Conservation (phyloP, 2,797 vertebrate genomes). For the Eulemur coronatus region DNA sequence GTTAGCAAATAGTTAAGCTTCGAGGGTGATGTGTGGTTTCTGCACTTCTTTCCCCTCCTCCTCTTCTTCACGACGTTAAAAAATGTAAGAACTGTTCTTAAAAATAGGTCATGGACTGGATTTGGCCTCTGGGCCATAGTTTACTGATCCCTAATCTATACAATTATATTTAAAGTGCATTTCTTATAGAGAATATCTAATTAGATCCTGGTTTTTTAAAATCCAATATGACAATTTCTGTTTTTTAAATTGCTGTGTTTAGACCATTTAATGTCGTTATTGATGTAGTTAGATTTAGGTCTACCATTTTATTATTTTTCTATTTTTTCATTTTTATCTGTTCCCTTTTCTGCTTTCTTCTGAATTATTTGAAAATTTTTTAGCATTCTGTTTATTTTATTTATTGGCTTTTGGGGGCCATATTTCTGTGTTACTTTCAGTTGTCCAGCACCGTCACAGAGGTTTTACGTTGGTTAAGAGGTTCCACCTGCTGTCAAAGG, state of each 20-base stretch:
- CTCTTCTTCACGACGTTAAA: neutral
- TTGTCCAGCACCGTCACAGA: neutral
- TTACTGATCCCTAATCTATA: neutral
- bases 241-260: conserved; percentile 15
- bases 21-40: neutral
- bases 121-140: neutral
- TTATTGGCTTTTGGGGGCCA: neutral
- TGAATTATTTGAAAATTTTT: neutral
- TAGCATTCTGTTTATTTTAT: neutral
- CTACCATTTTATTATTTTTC: neutral
- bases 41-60: neutral
- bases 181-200: neutral
- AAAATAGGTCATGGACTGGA: neutral
- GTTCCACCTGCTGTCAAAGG: no score
- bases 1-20: neutral
- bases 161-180: neutral
- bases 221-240: neutral
- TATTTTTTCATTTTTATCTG: neutral
- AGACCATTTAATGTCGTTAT: neutral
- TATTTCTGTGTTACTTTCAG: neutral
- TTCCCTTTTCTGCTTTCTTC: neutral
- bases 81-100: neutral
- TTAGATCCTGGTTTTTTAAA: neutral
- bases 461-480: no score
- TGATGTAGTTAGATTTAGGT: neutral